These are phyloP conservation scores for Ceyx margarethae DNA, from an alignment of 2,113 vertebrate species.

Conservation along the genomic window DNA sequence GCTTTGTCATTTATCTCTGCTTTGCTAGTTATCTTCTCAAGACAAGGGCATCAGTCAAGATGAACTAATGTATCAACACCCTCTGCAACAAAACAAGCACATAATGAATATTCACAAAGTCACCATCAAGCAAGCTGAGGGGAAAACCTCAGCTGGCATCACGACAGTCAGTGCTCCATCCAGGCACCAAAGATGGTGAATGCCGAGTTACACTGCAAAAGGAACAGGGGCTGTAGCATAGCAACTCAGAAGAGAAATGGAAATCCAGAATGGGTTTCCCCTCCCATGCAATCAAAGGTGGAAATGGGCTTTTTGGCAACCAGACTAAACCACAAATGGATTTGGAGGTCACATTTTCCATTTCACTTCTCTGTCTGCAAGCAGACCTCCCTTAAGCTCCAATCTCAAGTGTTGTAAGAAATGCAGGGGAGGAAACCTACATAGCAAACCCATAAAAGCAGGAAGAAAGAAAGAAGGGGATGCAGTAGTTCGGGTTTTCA, in stretches of 20 bases:
- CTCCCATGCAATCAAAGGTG: background rate
- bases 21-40: slow-evolving; percentile 58
- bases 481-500: background rate
- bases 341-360: slow-evolving; percentile 26
- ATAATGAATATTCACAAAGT: slow-evolving; percentile 37
- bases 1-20: slow-evolving; percentile 56
- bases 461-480: background rate
- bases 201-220: background rate
- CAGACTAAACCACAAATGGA: background rate
- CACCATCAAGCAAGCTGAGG: background rate
- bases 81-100: slow-evolving; percentile 10
- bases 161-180: background rate
- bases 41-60: slow-evolving; percentile 68
- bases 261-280: slow-evolving; percentile 44
- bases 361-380: background rate
- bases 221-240: slow-evolving; percentile 1
- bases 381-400: background rate
- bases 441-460: background rate
- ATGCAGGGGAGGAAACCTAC: background rate
- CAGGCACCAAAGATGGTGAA: background rate
- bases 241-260: slow-evolving; percentile 27
- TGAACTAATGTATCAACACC: slow-evolving; percentile 36
- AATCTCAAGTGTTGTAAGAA: accelerated
- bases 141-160: background rate
- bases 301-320: slow-evolving; percentile 14